A percentile compares a stretch with the other conserved stretches of the same genome.
Conservation (phyloP, 2,888 invertebrate genomes). For the Spilarctia lutea region DNA sequence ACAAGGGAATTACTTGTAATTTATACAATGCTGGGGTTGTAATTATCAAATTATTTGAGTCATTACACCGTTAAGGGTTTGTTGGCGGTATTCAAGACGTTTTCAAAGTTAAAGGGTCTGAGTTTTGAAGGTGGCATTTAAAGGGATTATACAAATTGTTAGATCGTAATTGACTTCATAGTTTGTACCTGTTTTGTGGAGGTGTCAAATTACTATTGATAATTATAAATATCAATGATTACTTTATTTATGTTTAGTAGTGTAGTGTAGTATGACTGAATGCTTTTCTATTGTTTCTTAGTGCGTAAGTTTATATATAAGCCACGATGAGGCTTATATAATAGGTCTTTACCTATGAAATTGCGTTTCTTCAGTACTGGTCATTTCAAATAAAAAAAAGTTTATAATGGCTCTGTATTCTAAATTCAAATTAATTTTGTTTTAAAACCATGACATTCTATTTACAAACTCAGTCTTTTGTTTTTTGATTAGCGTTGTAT, state of each 20-base stretch:
- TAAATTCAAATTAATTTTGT: too few relatives aligned
- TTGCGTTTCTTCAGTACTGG: too few relatives aligned
- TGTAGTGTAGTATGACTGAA: neutral
- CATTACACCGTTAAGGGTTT: constrained; percentile 40
- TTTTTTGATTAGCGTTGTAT: too few relatives aligned
- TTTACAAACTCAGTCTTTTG: too few relatives aligned
- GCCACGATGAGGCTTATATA: too few relatives aligned
- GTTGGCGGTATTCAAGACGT: constrained; percentile 3
- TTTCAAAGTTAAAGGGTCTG: neutral
- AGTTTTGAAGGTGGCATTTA: neutral
- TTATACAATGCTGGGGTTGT: constrained; percentile 36
- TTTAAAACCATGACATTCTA: too few relatives aligned
- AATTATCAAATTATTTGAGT: constrained; percentile 56
- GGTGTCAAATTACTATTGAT: neutral
- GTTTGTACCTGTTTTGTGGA: neutral
- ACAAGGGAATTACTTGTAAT: constrained; percentile 31
- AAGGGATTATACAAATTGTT: constrained; percentile 13
- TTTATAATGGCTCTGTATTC: too few relatives aligned
- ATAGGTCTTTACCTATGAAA: too few relatives aligned
- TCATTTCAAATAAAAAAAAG: too few relatives aligned
- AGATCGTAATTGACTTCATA: constrained; percentile 22
- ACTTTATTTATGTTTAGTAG: neutral
- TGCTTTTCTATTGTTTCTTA: neutral
- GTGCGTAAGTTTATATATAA: neutral
- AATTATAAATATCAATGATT: neutral